phyloP scores from a whole-genome alignment of 2,797 vertebrate species.

The Pterois miles region DNA sequence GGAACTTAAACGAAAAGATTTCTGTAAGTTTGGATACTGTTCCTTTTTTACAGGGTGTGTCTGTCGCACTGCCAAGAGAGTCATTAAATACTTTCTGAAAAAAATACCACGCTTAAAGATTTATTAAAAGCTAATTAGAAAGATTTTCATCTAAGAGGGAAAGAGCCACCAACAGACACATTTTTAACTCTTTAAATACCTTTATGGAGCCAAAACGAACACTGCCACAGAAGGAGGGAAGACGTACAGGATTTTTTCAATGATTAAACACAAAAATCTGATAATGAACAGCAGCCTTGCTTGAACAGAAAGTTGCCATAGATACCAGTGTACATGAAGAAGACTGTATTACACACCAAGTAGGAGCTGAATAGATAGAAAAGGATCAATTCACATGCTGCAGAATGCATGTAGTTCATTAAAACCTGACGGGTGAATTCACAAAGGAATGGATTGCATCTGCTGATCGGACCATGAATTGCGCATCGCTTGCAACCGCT shows the following conservation, averaged over 20 bases:
- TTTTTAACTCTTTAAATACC: background rate
- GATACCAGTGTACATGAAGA: background rate
- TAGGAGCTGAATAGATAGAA: background rate
- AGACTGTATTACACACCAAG: background rate
- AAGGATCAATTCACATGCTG: background rate
- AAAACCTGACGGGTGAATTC: too few relatives aligned
- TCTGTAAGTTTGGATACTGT: background rate
- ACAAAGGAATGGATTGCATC: too few relatives aligned
- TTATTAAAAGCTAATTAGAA: background rate
- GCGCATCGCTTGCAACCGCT: too few relatives aligned
- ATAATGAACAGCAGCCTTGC: background rate
- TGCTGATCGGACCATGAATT: too few relatives aligned
- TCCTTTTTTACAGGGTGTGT: conserved; percentile 21
- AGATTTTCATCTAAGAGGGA: background rate
- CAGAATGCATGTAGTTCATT: background rate
- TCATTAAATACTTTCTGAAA: conserved; percentile 8
- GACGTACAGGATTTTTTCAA: background rate
- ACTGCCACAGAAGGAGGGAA: background rate
- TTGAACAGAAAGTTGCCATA: background rate
- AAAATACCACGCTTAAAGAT: background rate
- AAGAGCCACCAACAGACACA: background rate
- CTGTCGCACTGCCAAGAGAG: background rate
- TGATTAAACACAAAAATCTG: background rate
- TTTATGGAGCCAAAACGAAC: background rate
- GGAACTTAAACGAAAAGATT: conserved; percentile 16